Base-by-base conservation (phyloP, 2,888 invertebrate species). In the Chrysotoxum bicinctum region DNA sequence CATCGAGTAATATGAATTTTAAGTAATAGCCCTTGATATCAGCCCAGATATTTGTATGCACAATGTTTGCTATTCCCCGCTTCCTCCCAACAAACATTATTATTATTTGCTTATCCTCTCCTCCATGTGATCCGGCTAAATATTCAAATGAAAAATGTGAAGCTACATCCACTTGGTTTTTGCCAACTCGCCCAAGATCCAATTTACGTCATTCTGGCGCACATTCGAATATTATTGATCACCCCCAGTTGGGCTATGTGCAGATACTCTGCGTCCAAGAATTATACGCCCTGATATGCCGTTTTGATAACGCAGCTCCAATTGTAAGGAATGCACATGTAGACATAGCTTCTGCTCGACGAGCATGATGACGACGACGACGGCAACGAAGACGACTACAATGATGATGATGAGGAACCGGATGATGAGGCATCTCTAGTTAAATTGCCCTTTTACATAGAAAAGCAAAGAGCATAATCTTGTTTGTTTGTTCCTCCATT, bases 241-340 rank as follows among this genome's bases (percentile, higher is more conserved):
- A 74, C 56, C 77, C 62, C 62, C 58, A 72, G 30, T 66, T 66
- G 70, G 62, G 45, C 9, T 60, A n/a, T 40, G n/a, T 21, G n/a
- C 35, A 50, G 50, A 23, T 30, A 37, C 21, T 14, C 30, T 54
- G 26, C 48, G 26, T 62, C 37, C 69, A 54, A 43, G 73, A 80
- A 81, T 86, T 81, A 77, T 77, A 86, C 81, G 81, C 85, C 81
- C 81, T 60, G 85, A 86, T 86, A 81, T 86, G 77, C 81, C 62
- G 45, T 77, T 77, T 81, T 81, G 85, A 86, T 86, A 86, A 84
- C 68, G 64, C 72, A 50, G n/a, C 64, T 54, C 70, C 84, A 72
- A 76, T 72, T 75, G 69, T 73, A 70, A 60, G 26, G 56, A 37
- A 69, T 37, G 32, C 37, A 68, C 66, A 77, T 68, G 35, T 68